phyloP scores from a whole-genome alignment of 2,797 vertebrate species.

The Cephalopachus bancanus region DNA sequence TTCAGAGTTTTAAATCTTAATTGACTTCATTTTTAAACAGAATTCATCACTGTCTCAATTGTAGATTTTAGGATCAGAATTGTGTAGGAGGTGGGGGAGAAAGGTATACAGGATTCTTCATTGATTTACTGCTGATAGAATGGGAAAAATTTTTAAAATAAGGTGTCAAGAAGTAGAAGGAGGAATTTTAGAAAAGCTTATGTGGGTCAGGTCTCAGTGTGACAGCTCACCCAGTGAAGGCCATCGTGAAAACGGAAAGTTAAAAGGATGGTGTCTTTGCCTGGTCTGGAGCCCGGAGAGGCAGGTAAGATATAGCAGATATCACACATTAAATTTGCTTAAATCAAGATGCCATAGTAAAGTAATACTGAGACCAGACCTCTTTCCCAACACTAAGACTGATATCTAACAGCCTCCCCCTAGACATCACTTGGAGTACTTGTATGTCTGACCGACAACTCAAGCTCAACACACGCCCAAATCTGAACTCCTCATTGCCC shows the following conservation, averaged over 20 bases:
- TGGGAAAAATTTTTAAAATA: slow-evolving; percentile 19
- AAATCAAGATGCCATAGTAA: neutral
- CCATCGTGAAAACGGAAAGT: neutral
- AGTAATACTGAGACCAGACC: neutral
- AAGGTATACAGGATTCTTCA: neutral
- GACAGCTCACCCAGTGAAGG: neutral
- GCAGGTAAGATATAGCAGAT: neutral
- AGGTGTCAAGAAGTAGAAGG: neutral
- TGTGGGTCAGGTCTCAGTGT: neutral
- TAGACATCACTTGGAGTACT: neutral
- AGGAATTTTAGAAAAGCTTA: neutral
- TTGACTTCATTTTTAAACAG: neutral
- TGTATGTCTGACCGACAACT: neutral
- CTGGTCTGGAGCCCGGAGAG: neutral
- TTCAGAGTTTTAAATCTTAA: neutral
- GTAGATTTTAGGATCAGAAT: neutral
- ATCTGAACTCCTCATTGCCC: neutral
- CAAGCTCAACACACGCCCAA: neutral
- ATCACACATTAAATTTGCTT: neutral
- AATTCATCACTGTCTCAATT: neutral
- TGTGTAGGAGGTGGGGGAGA: neutral
- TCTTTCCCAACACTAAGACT: neutral
- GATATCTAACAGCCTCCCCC: neutral
- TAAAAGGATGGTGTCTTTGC: neutral
- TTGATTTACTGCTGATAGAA: neutral